Percentiles rank a stretch among this genome's conserved stretches.
Evolutionary conservation across 2,888 invertebrate genomes (phyloP).

Genomic region (Morpho deidamia): DNA sequence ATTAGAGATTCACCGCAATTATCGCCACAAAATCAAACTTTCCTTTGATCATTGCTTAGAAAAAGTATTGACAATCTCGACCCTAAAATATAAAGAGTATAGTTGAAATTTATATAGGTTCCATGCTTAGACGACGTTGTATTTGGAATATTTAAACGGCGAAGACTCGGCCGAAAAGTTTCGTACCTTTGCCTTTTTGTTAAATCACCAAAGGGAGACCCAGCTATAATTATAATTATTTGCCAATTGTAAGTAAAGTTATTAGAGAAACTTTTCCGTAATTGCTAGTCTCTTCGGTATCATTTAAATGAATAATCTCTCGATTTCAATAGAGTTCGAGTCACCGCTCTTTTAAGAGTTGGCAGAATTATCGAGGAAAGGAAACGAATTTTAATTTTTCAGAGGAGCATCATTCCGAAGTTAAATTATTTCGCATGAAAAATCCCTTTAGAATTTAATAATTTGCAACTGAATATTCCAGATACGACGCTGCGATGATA

Average conservation of each 20-base stretch:
- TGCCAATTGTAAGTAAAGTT: conserved; percentile 72
- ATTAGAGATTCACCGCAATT: conserved; percentile 78
- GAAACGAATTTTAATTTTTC: conserved; percentile 54
- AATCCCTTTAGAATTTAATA: conserved; percentile 56
- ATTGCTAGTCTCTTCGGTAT: conserved; percentile 67
- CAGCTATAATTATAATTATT: conserved; percentile 75
- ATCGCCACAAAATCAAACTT: conserved; percentile 76
- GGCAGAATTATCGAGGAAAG: conserved; percentile 45
- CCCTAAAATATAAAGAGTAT: conserved; percentile 37
- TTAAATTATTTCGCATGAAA: conserved; percentile 66
- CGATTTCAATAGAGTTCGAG: conserved; percentile 53
- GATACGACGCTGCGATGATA: conserved; percentile 42
- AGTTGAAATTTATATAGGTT: conserved; percentile 34
- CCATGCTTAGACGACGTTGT: conserved; percentile 44
- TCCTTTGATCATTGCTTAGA: conserved; percentile 66
- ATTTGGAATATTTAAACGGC: conserved; percentile 68
- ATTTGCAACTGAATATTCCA: conserved; percentile 45
- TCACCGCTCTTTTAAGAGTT: conserved; percentile 43
- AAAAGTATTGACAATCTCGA: conserved; percentile 41
- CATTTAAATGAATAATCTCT: conserved; percentile 64
- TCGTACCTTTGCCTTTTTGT: conserved; percentile 69
- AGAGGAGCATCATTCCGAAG: conserved; percentile 48
- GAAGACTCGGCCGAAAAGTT: conserved; percentile 64
- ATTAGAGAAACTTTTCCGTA: conserved; percentile 48
- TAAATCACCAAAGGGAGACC: conserved; percentile 60